These are phyloP conservation scores for Choloepus hoffmanni DNA, from an alignment of 2,113 vertebrate species.

Conservation along the genomic window DNA sequence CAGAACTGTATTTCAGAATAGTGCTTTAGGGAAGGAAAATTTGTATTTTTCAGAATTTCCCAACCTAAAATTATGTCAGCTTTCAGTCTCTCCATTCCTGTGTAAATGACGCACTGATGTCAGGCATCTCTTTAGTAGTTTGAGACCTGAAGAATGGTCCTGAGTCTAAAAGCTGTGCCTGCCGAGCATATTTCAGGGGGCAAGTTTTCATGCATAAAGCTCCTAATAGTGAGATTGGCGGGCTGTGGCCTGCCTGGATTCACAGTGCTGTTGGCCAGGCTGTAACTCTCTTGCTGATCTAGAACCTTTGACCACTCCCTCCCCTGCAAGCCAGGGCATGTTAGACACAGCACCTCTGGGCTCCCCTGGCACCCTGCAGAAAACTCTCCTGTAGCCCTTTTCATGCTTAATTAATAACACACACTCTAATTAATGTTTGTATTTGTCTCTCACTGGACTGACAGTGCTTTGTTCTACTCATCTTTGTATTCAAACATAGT, in stretches of 20 bases:
- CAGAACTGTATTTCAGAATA: neutral
- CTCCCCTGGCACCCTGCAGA: no score
- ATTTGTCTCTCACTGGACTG: neutral
- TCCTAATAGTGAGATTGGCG: neutral
- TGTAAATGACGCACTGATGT: neutral
- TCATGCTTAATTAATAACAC: neutral
- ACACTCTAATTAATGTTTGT: neutral
- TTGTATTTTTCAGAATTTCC: neutral
- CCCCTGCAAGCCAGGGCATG: no score
- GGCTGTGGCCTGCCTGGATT: neutral
- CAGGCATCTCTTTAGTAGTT: neutral
- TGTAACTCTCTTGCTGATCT: neutral
- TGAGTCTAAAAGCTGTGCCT: neutral
- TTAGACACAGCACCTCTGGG: neutral
- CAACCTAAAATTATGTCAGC: neutral
- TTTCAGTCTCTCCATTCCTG: neutral
- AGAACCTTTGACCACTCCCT: neutral
- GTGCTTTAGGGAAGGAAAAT: neutral
- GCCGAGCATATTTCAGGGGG: neutral
- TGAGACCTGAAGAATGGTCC: neutral
- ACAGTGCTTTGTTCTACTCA: neutral
- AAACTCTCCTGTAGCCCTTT: neutral
- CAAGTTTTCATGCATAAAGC: neutral
- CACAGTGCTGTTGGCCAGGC: neutral
- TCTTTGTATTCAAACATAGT: neutral